Evolutionary conservation across 2,797 vertebrate genomes (phyloP), one percentile per base, ranked within the genome.

Genomic region (Spatula clypeata): DNA sequence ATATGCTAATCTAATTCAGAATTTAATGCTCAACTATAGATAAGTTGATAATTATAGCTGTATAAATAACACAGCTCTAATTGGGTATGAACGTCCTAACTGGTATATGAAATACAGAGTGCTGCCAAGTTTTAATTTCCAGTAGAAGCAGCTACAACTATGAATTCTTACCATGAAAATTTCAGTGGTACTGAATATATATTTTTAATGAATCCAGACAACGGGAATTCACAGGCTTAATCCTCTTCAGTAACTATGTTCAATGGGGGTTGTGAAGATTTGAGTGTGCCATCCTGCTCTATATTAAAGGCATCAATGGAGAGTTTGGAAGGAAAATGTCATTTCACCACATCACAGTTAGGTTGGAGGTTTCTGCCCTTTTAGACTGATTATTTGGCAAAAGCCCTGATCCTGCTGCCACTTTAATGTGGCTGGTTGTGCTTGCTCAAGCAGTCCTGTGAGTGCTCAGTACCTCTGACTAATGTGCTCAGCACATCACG

Each of bases 1-100:
- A 83, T 94, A 90, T 27, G 29, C 13, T 92, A 80, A 83, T 91
- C 61, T 91, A 90, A 88, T 91, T 88, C 62, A 86, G 65, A 80
- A 54, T 91, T 72, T 90, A 69, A 58, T 24, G n/a, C 47, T 86
- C 62, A 90, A 91, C 77, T 84, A 40, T 20, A 91, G 62, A 66
- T 88, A 90, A 83, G n/a, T 55, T 88, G 53, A 53, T 87, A 90
- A 92, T 95, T 94, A 81, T 71, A 75, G 40, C 44, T 76, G 16
- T 73, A 87, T 91, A 94, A 89, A 71, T 90, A 92, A 81, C 40
- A 40, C 7, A 53, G 10, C 31, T 82, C 53, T 82, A 75, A 81
- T 93, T 4, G 4, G 51, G 36, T 47, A 49, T 84, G 38, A 79
- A 79, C 64, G 47, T 71, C 60, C 74, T 81, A 54, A 60, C 51